These are phyloP conservation scores for Carabus problematicus DNA, from an alignment of 2,888 invertebrate genomes.

Conservation along the genomic window DNA sequence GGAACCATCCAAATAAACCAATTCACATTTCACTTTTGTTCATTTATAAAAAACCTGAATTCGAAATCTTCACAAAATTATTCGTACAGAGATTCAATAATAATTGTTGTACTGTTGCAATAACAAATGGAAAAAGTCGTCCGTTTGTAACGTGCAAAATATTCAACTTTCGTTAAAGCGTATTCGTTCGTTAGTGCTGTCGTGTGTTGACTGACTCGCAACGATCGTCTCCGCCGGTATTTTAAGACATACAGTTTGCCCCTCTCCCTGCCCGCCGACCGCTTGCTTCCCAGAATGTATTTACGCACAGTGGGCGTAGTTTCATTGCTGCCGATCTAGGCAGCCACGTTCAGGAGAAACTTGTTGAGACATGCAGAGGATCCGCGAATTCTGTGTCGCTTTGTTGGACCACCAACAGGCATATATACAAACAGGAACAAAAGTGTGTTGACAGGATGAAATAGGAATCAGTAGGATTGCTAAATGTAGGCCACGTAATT, in stretches of 20 bases:
- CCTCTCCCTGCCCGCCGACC: no score
- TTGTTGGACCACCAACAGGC: background rate
- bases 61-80: no score
- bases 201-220: conserved; percentile 22
- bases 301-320: no score
- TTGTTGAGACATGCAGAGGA: conserved; percentile 18
- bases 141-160: no score
- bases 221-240: conserved; percentile 19
- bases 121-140: no score
- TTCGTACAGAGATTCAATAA: no score
- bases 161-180: background rate
- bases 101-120: no score
- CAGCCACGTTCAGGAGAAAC: conserved; percentile 9
- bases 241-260: conserved; percentile 12
- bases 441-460: background rate
- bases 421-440: no score
- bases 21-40: background rate
- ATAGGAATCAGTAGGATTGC: background rate
- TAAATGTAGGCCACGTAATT: no score
- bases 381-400: background rate
- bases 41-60: no score
- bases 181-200: conserved; percentile 20
- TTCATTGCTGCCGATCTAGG: no score
- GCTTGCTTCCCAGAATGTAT: no score
- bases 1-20: background rate